phyloP scores from a whole-genome alignment of 2,888 invertebrate genomes.

The Chrysina gloriosa region DNA sequence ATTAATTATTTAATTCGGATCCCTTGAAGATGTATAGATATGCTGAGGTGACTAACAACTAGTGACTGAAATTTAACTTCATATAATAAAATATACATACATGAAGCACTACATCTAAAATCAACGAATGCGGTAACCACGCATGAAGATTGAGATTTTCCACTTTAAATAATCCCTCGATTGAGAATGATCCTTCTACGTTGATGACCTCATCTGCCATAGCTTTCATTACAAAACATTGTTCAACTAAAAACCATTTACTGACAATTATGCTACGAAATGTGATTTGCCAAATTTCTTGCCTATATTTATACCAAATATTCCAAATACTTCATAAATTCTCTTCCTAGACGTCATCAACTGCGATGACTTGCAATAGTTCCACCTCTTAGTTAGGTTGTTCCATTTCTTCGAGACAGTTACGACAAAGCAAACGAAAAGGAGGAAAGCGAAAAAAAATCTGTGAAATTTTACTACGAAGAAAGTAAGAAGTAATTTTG shows the following conservation, averaged over 20 bases:
- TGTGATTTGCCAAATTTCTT: not conserved
- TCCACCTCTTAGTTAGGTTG: not conserved
- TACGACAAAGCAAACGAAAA: not conserved
- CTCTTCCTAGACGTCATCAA: not conserved
- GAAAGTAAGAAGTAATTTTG: not conserved
- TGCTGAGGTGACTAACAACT: too few species aligned
- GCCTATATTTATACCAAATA: slow-evolving; percentile 2
- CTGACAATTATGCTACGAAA: not conserved
- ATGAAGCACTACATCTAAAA: too few species aligned
- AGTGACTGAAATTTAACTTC: too few species aligned
- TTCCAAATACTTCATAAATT: not conserved
- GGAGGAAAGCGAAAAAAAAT: not conserved
- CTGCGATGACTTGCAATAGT: not conserved
- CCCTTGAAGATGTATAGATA: not conserved
- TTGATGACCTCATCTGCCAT: not conserved
- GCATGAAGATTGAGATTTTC: not conserved
- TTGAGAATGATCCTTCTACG: not conserved
- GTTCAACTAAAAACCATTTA: not conserved
- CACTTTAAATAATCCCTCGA: not conserved
- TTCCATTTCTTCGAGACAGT: not conserved
- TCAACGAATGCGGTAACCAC: too few species aligned
- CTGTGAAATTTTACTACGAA: not conserved
- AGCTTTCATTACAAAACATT: not conserved
- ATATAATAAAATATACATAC: too few species aligned
- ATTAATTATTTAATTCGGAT: not conserved